phyloP scores from a whole-genome alignment of 2,888 invertebrate genomes.

The Ischnus inquisitorius region DNA sequence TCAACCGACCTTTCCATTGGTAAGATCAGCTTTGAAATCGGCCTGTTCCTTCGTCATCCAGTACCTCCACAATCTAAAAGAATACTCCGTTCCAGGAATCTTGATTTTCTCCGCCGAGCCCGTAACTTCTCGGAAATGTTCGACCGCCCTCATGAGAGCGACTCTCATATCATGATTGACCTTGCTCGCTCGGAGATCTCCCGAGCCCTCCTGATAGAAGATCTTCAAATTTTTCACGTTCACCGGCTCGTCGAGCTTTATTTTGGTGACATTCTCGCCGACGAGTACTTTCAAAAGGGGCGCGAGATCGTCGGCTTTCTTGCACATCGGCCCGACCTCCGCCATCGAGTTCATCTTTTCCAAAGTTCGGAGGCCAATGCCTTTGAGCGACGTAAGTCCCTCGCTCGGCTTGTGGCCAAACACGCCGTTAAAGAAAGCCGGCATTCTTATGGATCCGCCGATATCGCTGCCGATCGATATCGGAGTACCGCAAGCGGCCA shows the following conservation, averaged over 20 bases:
- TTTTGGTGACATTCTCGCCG: conserved; percentile 86
- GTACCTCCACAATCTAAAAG: conserved; percentile 91
- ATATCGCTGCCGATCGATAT: conserved; percentile 97
- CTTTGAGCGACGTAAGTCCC: conserved; percentile 88
- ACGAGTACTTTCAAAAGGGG: conserved; percentile 91
- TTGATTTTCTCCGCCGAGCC: conserved; percentile 82
- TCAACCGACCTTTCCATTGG: conserved; percentile 87
- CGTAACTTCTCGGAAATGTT: conserved; percentile 84
- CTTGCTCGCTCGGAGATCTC: conserved; percentile 91
- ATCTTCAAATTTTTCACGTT: conserved; percentile 90
- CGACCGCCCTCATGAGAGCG: conserved; percentile 87
- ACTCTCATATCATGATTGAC: conserved; percentile 89
- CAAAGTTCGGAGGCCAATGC: conserved; percentile 89
- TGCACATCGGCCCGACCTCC: conserved; percentile 93
- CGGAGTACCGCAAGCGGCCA: conserved; percentile 92
- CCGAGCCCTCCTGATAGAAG: conserved; percentile 92
- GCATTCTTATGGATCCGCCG: conserved; percentile 98
- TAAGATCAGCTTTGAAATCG: conserved; percentile 88
- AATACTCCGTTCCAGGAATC: conserved; percentile 86
- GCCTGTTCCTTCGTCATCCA: conserved; percentile 91
- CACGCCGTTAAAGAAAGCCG: conserved; percentile 95
- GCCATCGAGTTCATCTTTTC: conserved; percentile 90
- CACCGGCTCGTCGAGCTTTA: conserved; percentile 88
- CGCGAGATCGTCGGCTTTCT: conserved; percentile 92
- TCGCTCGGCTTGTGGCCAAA: conserved; percentile 94